A percentile compares a stretch with the other conserved stretches of the same genome.
Conservation (phyloP, 2,113 vertebrate species). For the Antechinus stuartii region DNA sequence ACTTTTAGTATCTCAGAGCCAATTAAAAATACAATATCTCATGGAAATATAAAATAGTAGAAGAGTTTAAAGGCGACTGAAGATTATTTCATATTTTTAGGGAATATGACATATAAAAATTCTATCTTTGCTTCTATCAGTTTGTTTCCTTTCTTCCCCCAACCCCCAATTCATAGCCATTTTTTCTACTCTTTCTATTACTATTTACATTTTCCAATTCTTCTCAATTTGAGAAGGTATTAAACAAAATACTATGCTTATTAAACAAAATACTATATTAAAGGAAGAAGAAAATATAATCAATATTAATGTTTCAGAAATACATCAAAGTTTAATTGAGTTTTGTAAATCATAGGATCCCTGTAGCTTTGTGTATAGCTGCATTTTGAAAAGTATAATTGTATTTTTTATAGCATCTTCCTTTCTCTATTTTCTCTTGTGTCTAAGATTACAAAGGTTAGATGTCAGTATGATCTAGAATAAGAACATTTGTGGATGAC, state of each 20-base stretch:
- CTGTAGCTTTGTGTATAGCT: constrained; percentile 69
- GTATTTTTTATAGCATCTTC: constrained; percentile 76
- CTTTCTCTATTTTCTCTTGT: constrained; percentile 69
- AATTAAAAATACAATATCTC: constrained; percentile 11
- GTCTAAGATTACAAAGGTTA: constrained; percentile 84
- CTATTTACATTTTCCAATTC: constrained; percentile 25
- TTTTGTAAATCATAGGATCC: constrained; percentile 74
- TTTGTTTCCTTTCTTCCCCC: neutral
- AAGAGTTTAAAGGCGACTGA: neutral
- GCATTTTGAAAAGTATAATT: constrained; percentile 77
- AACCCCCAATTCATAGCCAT: neutral
- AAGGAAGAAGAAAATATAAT: constrained; percentile 51
- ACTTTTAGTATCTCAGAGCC: constrained; percentile 50
- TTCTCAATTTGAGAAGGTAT: constrained; percentile 42
- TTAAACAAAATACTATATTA: constrained; percentile 63
- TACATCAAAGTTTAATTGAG: constrained; percentile 72
- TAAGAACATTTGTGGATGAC: constrained; percentile 77
- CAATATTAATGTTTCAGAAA: constrained; percentile 64
- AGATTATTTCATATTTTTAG: neutral
- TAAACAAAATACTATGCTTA: constrained; percentile 58
- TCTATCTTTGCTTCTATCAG: constrained; percentile 29
- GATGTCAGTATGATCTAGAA: constrained; percentile 79
- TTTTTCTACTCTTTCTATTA: neutral
- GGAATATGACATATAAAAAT: neutral
- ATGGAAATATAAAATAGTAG: neutral